A percentile compares a stretch with the other conserved stretches of the same genome.
These are phyloP conservation scores for Clupea harengus DNA, from an alignment of 2,113 vertebrate genomes.

Conservation along the genomic window DNA sequence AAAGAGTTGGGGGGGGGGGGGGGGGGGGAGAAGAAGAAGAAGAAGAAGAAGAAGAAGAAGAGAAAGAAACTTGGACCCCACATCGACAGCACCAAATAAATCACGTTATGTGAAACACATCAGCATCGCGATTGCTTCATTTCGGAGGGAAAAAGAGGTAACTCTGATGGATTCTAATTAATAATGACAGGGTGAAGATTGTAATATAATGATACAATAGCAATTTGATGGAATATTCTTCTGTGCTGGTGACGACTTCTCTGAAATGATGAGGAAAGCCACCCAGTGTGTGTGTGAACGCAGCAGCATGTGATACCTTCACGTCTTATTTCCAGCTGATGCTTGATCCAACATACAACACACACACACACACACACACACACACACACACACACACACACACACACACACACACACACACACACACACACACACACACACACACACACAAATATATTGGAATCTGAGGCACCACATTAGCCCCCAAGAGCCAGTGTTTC, in stretches of 20 bases:
- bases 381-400: not conserved
- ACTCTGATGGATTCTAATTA: not conserved
- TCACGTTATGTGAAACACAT: not conserved
- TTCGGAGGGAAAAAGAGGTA: not conserved
- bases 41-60: not conserved
- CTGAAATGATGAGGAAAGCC: not conserved
- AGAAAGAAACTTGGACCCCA: not conserved
- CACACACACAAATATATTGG: not conserved
- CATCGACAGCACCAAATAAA: not conserved
- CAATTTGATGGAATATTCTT: not conserved
- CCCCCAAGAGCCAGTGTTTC: not conserved
- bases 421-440: not conserved
- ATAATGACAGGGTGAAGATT: not conserved
- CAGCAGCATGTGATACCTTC: not conserved
- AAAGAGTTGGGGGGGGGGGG: not conserved
- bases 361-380: not conserved
- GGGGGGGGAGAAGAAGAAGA: not conserved
- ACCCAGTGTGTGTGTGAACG: not conserved
- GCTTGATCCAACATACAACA: not conserved
- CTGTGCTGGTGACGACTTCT: not conserved
- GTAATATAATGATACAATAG: not conserved
- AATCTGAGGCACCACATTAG: not conserved
- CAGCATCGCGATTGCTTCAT: not conserved
- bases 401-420: not conserved
- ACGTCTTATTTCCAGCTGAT: not conserved